Evolutionary conservation across 2,113 vertebrate species (phyloP).

Genomic region (Alexandromys fortis): DNA sequence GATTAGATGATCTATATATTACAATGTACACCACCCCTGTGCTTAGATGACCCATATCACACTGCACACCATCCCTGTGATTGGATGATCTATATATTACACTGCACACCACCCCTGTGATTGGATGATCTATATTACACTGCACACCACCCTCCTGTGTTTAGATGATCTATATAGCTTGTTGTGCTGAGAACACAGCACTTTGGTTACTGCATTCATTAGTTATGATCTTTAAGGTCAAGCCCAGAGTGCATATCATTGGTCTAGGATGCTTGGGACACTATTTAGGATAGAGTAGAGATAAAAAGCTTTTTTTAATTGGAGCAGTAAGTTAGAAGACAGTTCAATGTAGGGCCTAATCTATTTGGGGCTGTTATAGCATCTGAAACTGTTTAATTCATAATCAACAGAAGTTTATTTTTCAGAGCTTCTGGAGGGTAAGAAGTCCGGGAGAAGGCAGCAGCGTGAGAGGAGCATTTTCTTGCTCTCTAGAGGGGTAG

Average conservation of each 20-base stretch:
- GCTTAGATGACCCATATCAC: not conserved
- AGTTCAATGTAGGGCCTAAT: not conserved
- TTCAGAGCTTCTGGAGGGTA: not conserved
- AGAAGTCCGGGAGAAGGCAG: not conserved
- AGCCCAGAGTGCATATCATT: not conserved
- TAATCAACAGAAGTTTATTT: not conserved
- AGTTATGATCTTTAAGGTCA: not conserved
- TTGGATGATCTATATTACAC: not conserved
- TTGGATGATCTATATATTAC: not conserved
- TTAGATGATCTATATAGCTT: not conserved
- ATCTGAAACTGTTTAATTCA: not conserved
- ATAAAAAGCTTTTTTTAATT: not conserved
- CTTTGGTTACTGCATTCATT: not conserved
- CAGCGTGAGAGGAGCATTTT: not conserved
- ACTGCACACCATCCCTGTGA: not conserved
- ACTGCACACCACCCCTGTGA: not conserved
- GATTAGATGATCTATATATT: too few relatives aligned
- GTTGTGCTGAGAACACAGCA: not conserved
- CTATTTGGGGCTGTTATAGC: not conserved
- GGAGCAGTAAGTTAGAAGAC: not conserved
- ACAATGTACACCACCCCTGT: not conserved
- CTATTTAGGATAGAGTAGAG: too few relatives aligned
- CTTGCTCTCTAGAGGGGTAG: not conserved
- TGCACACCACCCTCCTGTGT: not conserved
- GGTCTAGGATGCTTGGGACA: not conserved